These are phyloP conservation scores for Xenopus laevis DNA, from an alignment of 2,113 vertebrate species.

Conservation along the genomic window DNA sequence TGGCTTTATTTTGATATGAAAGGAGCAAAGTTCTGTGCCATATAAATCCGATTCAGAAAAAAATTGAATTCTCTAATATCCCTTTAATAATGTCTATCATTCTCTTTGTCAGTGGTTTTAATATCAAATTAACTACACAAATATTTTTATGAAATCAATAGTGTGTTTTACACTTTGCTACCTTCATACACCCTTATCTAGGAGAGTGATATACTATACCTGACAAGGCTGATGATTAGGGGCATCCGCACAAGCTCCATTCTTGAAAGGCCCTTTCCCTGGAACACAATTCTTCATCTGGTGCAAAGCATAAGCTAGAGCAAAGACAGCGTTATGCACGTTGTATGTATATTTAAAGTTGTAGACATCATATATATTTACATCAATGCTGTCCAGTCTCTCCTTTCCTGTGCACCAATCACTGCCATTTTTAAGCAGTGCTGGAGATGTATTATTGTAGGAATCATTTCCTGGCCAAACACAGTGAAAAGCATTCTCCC, in stretches of 20 bases:
- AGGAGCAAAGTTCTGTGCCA: too few species aligned
- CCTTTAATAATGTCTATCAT: too few species aligned
- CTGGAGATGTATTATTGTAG: not conserved
- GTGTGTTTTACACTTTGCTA: too few species aligned
- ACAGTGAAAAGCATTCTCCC: conserved; percentile 29
- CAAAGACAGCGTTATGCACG: conserved; percentile 21
- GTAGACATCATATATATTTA: conserved; percentile 18
- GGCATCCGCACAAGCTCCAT: conserved; percentile 25
- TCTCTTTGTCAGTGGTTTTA: too few species aligned
- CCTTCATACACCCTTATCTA: too few species aligned
- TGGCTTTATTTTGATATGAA: too few species aligned
- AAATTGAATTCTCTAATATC: too few species aligned
- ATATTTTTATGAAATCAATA: too few species aligned
- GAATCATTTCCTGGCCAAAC: conserved; percentile 2
- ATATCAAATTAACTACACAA: too few species aligned
- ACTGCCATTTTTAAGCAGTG: not conserved
- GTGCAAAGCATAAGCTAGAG: conserved; percentile 23
- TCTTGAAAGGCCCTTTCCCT: conserved; percentile 19
- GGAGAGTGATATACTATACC: not conserved
- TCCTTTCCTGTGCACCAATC: conserved; percentile 24
- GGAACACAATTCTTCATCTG: conserved; percentile 22
- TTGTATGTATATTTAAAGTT: conserved; percentile 31
- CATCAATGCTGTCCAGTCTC: conserved; percentile 23
- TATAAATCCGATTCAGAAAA: too few species aligned
- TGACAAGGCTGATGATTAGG: conserved; percentile 19